Percentiles rank a stretch among this genome's conserved stretches.
Conservation (phyloP, 2,797 vertebrate genomes). For the Antennarius maculatus region DNA sequence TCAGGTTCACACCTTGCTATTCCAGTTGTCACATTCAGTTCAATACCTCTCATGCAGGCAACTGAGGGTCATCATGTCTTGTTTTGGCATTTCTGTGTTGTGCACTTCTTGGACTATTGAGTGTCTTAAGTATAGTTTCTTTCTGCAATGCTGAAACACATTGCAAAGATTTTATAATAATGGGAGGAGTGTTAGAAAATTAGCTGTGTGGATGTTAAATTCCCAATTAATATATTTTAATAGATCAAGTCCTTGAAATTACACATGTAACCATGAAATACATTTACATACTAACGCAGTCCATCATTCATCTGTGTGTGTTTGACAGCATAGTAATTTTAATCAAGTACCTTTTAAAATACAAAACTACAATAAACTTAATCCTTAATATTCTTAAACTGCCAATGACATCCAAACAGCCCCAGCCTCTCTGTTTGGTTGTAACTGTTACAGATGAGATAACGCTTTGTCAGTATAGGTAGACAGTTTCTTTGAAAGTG, state of each 20-base stretch:
- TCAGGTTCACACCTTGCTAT: slow-evolving; percentile 39
- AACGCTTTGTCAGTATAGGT: slow-evolving; percentile 9
- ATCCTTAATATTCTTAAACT: slow-evolving; percentile 16
- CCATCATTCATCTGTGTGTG: slow-evolving; percentile 9
- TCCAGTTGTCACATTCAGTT: slow-evolving; percentile 42
- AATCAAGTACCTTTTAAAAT: slow-evolving; percentile 5
- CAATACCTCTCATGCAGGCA: slow-evolving; percentile 16
- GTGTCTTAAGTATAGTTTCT: slow-evolving; percentile 43
- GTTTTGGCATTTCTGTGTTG: slow-evolving; percentile 47
- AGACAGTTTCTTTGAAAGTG: slow-evolving; percentile 27
- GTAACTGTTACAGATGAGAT: slow-evolving; percentile 18
- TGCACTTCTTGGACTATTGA: slow-evolving; percentile 33
- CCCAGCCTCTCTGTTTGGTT: slow-evolving; percentile 9
- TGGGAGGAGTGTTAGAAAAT: slow-evolving; percentile 29
- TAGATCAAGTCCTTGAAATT: slow-evolving; percentile 21
- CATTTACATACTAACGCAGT: slow-evolving; percentile 24
- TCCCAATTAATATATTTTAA: slow-evolving; percentile 23
- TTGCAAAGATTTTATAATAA: slow-evolving; percentile 28
- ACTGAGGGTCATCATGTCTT: slow-evolving; percentile 9
- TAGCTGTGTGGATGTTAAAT: slow-evolving; percentile 28
- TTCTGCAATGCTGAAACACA: slow-evolving; percentile 3
- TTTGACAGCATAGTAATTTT: slow-evolving; percentile 24
- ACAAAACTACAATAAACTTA: slow-evolving; percentile 15
- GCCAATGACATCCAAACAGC: slow-evolving; percentile 13
- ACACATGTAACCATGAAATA: slow-evolving; percentile 9